Evolutionary conservation across 2,113 vertebrate genomes (phyloP), one percentile per base, ranked within the genome.

Genomic region (Platichthys stellatus): DNA sequence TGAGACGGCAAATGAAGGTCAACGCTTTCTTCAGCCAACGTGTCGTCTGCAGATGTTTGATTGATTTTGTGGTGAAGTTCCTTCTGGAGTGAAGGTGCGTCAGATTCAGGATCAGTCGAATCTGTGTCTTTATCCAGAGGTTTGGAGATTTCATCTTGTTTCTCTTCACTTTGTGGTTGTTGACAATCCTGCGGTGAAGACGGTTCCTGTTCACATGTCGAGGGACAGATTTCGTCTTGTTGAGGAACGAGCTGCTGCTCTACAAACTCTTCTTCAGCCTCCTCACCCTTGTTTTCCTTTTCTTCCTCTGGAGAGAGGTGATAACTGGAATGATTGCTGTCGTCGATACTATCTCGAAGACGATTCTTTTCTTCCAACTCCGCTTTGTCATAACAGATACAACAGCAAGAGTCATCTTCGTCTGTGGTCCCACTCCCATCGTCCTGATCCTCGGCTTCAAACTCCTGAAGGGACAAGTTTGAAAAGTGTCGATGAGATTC

Each of bases 401-500:
- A 26, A 65, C 21, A 43, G 45, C 60, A 24, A 2, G 63, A 13
- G 13, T 26, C 7, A 23, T 69, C 72, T 51, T 71, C 10, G 10
- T 74, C 45, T 31, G 31, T 21, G 26, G 18, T 65, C 14, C 63
- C 40, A 13, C 11, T 43, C 40, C 11, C 49, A 20, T 15, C 51
- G 20, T 77, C 61, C 20, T 47, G 71, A 51, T 1, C 26, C 49
- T 76, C 66, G 61, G 54, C 64, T 54, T 75, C 23, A 8, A 63
- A 28, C 49, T 81, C 86, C 90, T 92, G 51, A 69, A 69, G 56
- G 62, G 21, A 76, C 6, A 63, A 2, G 68, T 7, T 1, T 21
- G 3, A 68, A 38, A 38, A 38, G 8, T 38, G 35, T 10, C 35
- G 0, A 38, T 38, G 35, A 38, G 35, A 38, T 10, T 38, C 35